A percentile compares a stretch with the other conserved stretches of the same genome.
These are phyloP conservation scores for Columba livia DNA, from an alignment of 2,113 vertebrate genomes.

Conservation along the genomic window DNA sequence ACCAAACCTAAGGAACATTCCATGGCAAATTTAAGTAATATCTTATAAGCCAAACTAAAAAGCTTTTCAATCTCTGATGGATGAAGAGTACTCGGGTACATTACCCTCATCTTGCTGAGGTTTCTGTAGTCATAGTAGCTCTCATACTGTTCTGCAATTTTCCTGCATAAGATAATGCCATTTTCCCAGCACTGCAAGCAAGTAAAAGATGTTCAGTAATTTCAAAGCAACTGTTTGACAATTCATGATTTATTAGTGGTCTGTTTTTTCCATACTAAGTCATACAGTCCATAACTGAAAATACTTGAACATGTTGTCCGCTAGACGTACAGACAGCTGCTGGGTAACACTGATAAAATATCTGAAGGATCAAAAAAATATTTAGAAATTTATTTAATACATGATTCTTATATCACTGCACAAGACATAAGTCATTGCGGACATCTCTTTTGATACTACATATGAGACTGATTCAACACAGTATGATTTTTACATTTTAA, in stretches of 20 bases:
- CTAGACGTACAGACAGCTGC: background rate
- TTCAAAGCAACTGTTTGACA: background rate
- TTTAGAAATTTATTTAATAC: background rate
- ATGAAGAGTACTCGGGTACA: background rate
- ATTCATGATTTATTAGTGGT: background rate
- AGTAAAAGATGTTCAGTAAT: background rate
- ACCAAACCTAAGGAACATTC: background rate
- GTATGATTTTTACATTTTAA: background rate
- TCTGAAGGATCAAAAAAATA: background rate
- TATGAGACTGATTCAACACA: background rate
- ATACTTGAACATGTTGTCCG: background rate
- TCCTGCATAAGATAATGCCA: conserved; percentile 94
- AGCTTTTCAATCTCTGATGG: background rate
- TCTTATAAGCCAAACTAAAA: background rate
- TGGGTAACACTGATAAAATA: background rate
- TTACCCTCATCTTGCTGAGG: conserved; percentile 98
- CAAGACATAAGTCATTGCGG: background rate
- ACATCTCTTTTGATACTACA: background rate
- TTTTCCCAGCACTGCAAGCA: conserved; percentile 95
- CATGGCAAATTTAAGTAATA: background rate
- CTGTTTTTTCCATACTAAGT: background rate
- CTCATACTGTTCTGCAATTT: conserved; percentile 97
- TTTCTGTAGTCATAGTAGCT: conserved; percentile 98
- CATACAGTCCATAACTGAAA: background rate
- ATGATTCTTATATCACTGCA: background rate